Percentiles rank a stretch among this genome's conserved stretches.
These are phyloP conservation scores for Empidonax traillii DNA, from an alignment of 2,113 vertebrate species.

Conservation along the genomic window DNA sequence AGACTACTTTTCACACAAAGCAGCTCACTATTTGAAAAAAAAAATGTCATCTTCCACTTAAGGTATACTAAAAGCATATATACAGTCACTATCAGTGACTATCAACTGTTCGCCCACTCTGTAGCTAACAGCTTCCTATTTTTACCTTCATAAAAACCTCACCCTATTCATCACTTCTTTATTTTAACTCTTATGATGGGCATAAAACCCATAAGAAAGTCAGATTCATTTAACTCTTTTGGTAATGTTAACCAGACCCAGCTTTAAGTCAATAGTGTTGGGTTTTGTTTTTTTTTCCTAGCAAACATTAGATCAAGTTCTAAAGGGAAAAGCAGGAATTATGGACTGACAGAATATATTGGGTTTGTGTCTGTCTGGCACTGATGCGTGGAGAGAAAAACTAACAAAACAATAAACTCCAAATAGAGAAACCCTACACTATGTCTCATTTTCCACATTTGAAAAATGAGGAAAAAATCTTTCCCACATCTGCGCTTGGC, in stretches of 20 bases:
- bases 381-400: not conserved
- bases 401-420: not conserved
- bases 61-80: not conserved
- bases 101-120: not conserved
- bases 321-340: not conserved
- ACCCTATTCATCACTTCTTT: not conserved
- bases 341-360: not conserved
- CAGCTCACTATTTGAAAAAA: not conserved
- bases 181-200: not conserved
- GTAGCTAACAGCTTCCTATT: not conserved
- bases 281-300: not conserved
- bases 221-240: not conserved
- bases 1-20: not conserved
- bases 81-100: rapidly evolving
- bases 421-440: not conserved
- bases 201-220: not conserved
- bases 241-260: not conserved
- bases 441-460: not conserved
- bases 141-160: not conserved
- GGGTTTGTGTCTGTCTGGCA: not conserved
- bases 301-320: not conserved
- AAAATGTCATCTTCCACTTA: not conserved
- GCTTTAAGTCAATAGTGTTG: not conserved
- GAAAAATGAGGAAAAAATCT: not conserved
- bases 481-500: not conserved